A percentile compares a stretch with the other conserved stretches of the same genome.
phyloP scores from a whole-genome alignment of 2,797 vertebrate genomes.

The Etheostoma perlongum region DNA sequence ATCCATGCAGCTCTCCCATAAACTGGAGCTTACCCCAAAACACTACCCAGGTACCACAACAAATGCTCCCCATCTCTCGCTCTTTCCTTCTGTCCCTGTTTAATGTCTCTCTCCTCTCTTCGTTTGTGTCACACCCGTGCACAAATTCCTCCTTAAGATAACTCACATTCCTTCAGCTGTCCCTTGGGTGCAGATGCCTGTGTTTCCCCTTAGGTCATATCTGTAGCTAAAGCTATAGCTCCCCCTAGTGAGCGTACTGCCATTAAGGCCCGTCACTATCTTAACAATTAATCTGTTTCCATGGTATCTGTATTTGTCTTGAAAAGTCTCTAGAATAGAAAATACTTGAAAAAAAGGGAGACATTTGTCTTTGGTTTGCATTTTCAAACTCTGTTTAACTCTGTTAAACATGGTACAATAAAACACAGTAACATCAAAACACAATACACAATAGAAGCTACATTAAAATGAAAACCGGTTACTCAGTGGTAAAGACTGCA shows the following conservation, averaged over 20 bases:
- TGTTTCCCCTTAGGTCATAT: conserved; percentile 23
- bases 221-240: conserved; percentile 42
- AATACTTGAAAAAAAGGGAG: too few relatives aligned
- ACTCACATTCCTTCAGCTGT: conserved; percentile 39
- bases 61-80: not conserved
- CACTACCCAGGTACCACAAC: conserved; percentile 88
- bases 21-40: conserved; percentile 96
- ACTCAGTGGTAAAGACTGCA: too few relatives aligned
- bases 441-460: too few relatives aligned
- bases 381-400: too few relatives aligned
- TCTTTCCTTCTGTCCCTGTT: not conserved
- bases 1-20: conserved; percentile 97
- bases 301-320: not conserved
- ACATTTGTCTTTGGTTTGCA: too few relatives aligned
- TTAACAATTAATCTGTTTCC: not conserved
- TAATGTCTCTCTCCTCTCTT: not conserved
- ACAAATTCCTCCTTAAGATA: conserved; percentile 30
- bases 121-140: not conserved
- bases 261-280: not conserved
- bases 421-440: too few relatives aligned
- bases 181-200: conserved; percentile 17
- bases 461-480: too few relatives aligned
- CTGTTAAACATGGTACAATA: too few relatives aligned
- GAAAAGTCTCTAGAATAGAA: conserved; percentile 1
- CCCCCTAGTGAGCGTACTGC: conserved; percentile 69